phyloP scores from a whole-genome alignment of 2,113 vertebrate species.

The Larimichthys crocea region DNA sequence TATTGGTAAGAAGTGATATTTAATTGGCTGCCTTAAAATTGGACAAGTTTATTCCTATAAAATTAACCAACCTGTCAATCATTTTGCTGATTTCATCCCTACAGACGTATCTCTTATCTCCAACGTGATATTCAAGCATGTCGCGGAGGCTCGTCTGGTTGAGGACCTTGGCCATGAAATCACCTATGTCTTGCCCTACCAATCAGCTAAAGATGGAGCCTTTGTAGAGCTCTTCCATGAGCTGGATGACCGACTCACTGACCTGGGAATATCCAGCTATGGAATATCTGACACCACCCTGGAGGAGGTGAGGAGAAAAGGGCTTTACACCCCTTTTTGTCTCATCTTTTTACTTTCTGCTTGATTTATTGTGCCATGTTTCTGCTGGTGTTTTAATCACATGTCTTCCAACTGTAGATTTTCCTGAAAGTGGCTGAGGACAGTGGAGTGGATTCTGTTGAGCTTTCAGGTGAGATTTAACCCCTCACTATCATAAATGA shows the following conservation, averaged over 20 bases:
- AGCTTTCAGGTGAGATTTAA: conserved; percentile 89
- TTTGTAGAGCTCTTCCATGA: conserved; percentile 98
- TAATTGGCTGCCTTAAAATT: too few relatives aligned
- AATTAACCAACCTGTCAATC: neutral
- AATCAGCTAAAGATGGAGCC: conserved; percentile 95
- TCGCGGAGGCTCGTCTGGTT: conserved; percentile 92
- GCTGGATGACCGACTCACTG: conserved; percentile 94
- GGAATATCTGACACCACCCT: conserved; percentile 98
- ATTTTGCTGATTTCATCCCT: neutral
- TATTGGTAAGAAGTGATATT: conserved; percentile 87
- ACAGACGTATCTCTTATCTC: conserved; percentile 97
- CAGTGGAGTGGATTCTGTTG: conserved; percentile 93
- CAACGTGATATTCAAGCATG: conserved; percentile 95
- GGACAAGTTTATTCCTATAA: neutral
- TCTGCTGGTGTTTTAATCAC: neutral
- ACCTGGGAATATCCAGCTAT: conserved; percentile 97
- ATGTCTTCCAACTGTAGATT: conserved; percentile 84
- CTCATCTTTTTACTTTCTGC: neutral
- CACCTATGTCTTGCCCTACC: conserved; percentile 93
- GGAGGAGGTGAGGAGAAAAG: conserved; percentile 88
- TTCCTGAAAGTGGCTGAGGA: conserved; percentile 99
- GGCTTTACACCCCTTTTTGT: neutral
- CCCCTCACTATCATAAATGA: neutral
- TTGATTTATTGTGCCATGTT: neutral
- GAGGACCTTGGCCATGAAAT: conserved; percentile 97